Evolutionary conservation across 1,140 invertebrate species (phyloP).

Genomic region (Tetramorium alpestre): DNA sequence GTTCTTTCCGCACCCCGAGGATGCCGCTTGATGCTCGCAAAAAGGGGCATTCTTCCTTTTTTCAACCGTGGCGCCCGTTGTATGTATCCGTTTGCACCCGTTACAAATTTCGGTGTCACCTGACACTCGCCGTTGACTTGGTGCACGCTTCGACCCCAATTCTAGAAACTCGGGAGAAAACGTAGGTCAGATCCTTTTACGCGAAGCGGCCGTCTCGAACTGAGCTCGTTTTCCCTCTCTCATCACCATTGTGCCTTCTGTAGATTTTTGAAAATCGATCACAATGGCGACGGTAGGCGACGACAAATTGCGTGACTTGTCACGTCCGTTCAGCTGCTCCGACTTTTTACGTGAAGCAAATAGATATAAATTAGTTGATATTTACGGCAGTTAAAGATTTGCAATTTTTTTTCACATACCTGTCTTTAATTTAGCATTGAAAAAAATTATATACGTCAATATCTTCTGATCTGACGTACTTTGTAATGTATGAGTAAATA

Average conservation of each 20-base stretch:
- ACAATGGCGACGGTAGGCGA: constrained; percentile 22
- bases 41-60: constrained; percentile 25
- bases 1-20: constrained; percentile 51
- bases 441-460: background rate
- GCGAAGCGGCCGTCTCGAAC: background rate
- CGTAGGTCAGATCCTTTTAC: constrained; percentile 34
- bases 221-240: constrained; percentile 13
- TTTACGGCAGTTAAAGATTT: background rate
- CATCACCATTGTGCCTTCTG: constrained; percentile 50
- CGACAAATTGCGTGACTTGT: constrained; percentile 72
- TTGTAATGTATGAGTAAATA: background rate
- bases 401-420: background rate
- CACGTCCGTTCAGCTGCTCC: constrained; percentile 78
- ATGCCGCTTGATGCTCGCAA: constrained; percentile 34
- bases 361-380: constrained; percentile 31
- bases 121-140: constrained; percentile 72
- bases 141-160: constrained; percentile 64
- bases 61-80: constrained; percentile 26
- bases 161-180: constrained; percentile 23
- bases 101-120: constrained; percentile 73
- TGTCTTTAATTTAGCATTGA: background rate
- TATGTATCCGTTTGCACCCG: constrained; percentile 48
- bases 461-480: no score
- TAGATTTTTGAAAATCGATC: constrained; percentile 70
- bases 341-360: constrained; percentile 25